Base-by-base conservation (phyloP, 2,113 vertebrate genomes). In the Epinephelus fuscoguttatus region DNA sequence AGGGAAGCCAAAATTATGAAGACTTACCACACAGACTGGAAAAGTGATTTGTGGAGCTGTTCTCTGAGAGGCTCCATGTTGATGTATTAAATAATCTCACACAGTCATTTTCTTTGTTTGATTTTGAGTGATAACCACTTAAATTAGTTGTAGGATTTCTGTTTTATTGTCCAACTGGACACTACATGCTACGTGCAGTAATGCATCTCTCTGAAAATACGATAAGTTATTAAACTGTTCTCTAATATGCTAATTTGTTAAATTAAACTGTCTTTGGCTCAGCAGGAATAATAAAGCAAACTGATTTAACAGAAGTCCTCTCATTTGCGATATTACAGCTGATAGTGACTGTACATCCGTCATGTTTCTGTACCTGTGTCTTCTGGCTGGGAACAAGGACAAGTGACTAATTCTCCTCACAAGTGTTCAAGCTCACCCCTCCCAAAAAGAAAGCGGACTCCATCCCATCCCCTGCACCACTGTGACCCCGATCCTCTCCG, bases 241-340 rank as follows among this genome's bases (percentile, higher is more conserved):
- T 71, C 86, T 92, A 82, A 89, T 89, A 94, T 94, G 89, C 84
- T 94, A 93, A 92, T 92, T 82, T 83, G 75, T 85, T 93, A 77
- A 93, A 91, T 93, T 92, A 91, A 94, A 88, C 78, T 78, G 88
- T 90, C 85, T 77, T 70, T 70, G 30, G 72, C 86, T 87, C 82
- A 72, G 75, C 75, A 88, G 82, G 78, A 91, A 92, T 90, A 93
- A 91, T 93, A 89, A 92, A 90, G 76, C 78, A 88, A 87, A 90
- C 76, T 89, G 83, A 94, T 93, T 93, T 91, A 89, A 84, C 92
- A 88, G 88, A 87, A 87, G 87, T 85, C 72, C 70, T 84, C 84
- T 92, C 80, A 79, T 87, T 78, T 85, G 57, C 23, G 53, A 90
- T 87, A 86, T 87, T 88, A 84, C 68, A 60, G 63, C 79, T 93